Evolutionary conservation across 1,140 invertebrate species (phyloP), one percentile per base, ranked within the genome.

Genomic region (Drosophila lacteicornis): DNA sequence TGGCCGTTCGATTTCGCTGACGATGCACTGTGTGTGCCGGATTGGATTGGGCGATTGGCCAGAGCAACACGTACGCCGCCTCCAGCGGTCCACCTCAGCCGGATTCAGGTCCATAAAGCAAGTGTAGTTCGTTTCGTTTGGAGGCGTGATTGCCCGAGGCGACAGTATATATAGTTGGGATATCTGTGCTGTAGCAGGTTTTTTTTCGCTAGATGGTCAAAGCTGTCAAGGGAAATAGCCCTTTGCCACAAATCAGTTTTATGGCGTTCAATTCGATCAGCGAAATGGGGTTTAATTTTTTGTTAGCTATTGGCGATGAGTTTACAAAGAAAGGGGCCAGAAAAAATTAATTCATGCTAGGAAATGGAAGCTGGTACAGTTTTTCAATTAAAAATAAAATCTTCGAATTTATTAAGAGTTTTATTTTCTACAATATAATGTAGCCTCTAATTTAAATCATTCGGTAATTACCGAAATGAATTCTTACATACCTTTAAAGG

Each of bases 91-190:
- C 50, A 33, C 36, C 30, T 55, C 19, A 36, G 17, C 30, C 30
- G 17, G 63, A 15, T 42, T 36, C 45, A 25, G 42, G 36, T 17
- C 17, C 53, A 27, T 40, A 42, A 50, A 51, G 22, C 43, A 15
- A 33, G 7, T 17, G 38, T 59, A 33, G 38, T 66, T 66, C 27
- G 40, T 45, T 56, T 45, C 56, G 19, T 62, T 45, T 17, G 45
- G 46, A 71, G 69, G 53, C 53, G 69, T 73, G 55, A 73, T 73
- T 50, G 17, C 67, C 69, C 46, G 67, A 33, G 69, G 69, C 67
- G 69, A 59, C 51, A 50, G 53, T 70, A 71, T 71, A 50, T 73
- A 36, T 38, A 60, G 69, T 73, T 59, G 27, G 53, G 46, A 33
- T 38, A 42, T 59, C 45, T 27, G 30, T 49, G 51, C 13, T 56